These are phyloP conservation scores for Numenius arquata DNA, from an alignment of 2,113 vertebrate species.

Conservation along the genomic window DNA sequence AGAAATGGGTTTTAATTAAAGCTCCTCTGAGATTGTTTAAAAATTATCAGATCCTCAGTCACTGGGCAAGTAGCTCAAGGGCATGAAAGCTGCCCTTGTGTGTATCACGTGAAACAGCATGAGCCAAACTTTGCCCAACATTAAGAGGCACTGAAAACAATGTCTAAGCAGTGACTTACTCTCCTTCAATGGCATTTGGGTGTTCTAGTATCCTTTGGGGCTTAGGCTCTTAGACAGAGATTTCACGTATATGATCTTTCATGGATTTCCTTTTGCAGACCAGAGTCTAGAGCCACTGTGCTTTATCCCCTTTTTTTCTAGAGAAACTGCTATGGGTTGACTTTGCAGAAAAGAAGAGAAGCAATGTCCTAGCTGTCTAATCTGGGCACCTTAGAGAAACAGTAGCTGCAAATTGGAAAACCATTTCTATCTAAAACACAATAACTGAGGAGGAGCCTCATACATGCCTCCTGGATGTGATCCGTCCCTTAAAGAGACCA, in stretches of 20 bases:
- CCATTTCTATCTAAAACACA: background rate
- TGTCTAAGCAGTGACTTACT: background rate
- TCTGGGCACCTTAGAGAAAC: background rate
- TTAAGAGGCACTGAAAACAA: background rate
- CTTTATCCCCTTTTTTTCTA: background rate
- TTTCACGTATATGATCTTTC: background rate
- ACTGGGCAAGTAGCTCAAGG: background rate
- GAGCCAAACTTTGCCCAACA: background rate
- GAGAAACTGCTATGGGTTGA: background rate
- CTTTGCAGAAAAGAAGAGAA: background rate
- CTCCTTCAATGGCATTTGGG: background rate
- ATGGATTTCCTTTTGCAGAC: background rate
- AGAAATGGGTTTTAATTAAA: conserved; percentile 10
- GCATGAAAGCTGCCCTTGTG: background rate
- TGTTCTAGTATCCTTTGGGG: background rate
- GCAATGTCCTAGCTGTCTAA: background rate
- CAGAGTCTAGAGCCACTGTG: background rate
- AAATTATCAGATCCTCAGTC: background rate
- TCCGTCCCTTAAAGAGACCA: background rate
- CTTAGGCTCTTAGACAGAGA: background rate
- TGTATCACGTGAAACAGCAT: background rate
- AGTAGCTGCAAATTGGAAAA: background rate
- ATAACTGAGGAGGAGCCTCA: background rate
- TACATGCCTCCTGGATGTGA: background rate
- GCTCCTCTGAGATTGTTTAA: background rate